These are phyloP conservation scores for Neelides sp. DNA, from an alignment of 1,140 invertebrate species.

Conservation along the genomic window DNA sequence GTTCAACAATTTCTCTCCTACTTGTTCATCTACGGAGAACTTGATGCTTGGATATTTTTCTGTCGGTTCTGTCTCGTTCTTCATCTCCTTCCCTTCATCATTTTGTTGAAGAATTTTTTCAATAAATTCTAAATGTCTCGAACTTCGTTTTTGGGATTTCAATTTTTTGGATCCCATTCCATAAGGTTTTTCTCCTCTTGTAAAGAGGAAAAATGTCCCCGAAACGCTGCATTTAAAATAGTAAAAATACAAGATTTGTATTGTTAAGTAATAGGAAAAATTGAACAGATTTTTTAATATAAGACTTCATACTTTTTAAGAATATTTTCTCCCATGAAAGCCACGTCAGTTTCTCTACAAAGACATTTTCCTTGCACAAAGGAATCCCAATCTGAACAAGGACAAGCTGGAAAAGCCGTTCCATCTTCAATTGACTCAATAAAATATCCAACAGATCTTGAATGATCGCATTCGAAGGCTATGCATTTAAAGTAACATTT, in stretches of 20 bases:
- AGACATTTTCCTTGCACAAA: not conserved
- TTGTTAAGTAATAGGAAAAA: not conserved
- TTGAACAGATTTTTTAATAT: not conserved
- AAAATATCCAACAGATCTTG: not conserved
- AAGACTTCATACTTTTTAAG: not conserved
- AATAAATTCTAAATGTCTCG: too few relatives aligned
- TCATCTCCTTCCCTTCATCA: too few relatives aligned
- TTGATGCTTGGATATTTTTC: too few relatives aligned
- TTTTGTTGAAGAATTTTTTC: too few relatives aligned
- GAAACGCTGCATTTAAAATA: not conserved
- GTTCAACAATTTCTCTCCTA: too few relatives aligned
- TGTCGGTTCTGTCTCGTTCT: too few relatives aligned
- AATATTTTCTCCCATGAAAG: not conserved
- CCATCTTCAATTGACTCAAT: not conserved
- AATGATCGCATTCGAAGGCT: conserved; percentile 21
- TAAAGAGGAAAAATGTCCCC: conserved; percentile 10
- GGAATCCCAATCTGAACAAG: not conserved
- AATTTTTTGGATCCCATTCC: conserved; percentile 10
- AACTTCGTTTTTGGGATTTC: too few relatives aligned
- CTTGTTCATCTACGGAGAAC: too few relatives aligned
- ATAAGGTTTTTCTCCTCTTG: conserved; percentile 7
- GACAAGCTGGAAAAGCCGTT: not conserved
- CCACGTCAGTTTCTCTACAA: not conserved
- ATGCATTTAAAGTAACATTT: not conserved
- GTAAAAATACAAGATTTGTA: not conserved